These are phyloP conservation scores for Xylocopa sonorina DNA, from an alignment of 1,140 invertebrate species.

Conservation along the genomic window DNA sequence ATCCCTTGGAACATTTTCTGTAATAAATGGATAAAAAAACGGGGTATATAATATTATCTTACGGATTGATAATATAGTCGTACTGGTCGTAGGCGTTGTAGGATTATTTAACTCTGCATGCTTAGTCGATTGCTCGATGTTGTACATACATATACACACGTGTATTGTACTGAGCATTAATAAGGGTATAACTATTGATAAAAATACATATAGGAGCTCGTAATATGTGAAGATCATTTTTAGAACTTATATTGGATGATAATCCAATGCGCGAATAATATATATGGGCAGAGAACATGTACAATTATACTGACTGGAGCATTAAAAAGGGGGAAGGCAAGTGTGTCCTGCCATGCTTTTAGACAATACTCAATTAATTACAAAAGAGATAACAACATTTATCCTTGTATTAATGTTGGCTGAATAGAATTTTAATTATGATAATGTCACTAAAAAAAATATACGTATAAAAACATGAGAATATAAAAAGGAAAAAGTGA, in stretches of 20 bases:
- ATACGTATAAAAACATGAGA: not conserved
- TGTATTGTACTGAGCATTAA: conserved; percentile 57
- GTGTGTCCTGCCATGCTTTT: conserved; percentile 36
- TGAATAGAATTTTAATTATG: conserved; percentile 32
- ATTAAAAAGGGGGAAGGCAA: conserved; percentile 39
- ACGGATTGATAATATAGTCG: conserved; percentile 64
- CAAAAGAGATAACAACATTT: not conserved
- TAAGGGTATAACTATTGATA: conserved; percentile 58
- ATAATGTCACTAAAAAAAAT: not conserved
- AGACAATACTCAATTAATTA: conserved; percentile 55
- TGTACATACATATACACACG: conserved; percentile 48
- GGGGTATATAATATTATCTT: conserved; percentile 58
- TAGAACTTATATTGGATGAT: conserved; percentile 66
- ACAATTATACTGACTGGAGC: conserved; percentile 65
- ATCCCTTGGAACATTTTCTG: conserved; percentile 26
- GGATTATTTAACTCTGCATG: conserved; percentile 72
- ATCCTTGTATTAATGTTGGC: conserved; percentile 21
- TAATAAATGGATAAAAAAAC: conserved; percentile 55
- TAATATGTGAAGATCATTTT: conserved; percentile 67
- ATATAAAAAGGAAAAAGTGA: no score
- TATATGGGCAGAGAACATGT: conserved; percentile 49
- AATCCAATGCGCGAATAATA: conserved; percentile 59
- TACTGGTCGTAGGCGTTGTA: conserved; percentile 67
- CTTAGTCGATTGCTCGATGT: conserved; percentile 69
- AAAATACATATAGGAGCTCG: conserved; percentile 59